phyloP scores from a whole-genome alignment of 2,113 vertebrate genomes.

The Osmerus eperlanus region DNA sequence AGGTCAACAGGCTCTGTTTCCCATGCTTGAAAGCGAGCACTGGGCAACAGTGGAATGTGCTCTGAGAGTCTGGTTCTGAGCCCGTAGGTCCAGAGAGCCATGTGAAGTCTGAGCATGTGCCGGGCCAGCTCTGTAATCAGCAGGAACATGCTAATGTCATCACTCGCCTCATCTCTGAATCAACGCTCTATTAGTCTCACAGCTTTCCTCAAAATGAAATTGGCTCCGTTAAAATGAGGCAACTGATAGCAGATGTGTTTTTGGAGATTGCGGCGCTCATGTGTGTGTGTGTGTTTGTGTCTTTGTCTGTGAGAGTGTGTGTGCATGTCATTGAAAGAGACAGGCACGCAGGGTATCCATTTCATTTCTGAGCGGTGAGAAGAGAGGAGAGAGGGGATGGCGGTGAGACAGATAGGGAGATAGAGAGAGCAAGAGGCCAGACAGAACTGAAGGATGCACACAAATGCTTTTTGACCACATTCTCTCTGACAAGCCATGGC shows the following conservation, averaged over 20 bases:
- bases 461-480: slow-evolving; percentile 58
- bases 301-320: neutral
- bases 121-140: slow-evolving; percentile 18
- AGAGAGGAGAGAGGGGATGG: neutral
- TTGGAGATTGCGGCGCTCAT: neutral
- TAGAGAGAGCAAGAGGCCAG: slow-evolving; percentile 38
- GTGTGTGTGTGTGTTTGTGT: neutral
- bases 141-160: slow-evolving; percentile 31
- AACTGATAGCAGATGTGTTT: slow-evolving; percentile 33
- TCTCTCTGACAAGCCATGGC: slow-evolving; percentile 41
- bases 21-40: neutral
- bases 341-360: neutral
- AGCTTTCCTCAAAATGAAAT: slow-evolving; percentile 22
- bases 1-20: neutral
- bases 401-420: slow-evolving; percentile 48
- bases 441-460: slow-evolving; percentile 38
- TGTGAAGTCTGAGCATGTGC: neutral
- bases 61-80: neutral
- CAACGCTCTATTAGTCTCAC: slow-evolving; percentile 9
- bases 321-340: neutral
- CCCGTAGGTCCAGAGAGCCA: neutral
- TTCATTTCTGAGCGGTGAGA: neutral
- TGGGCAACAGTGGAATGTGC: neutral
- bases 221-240: slow-evolving; percentile 7
- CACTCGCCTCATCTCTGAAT: slow-evolving; percentile 7